phyloP scores from a whole-genome alignment of 1,140 invertebrate species.

The Ridgeia piscesae region DNA sequence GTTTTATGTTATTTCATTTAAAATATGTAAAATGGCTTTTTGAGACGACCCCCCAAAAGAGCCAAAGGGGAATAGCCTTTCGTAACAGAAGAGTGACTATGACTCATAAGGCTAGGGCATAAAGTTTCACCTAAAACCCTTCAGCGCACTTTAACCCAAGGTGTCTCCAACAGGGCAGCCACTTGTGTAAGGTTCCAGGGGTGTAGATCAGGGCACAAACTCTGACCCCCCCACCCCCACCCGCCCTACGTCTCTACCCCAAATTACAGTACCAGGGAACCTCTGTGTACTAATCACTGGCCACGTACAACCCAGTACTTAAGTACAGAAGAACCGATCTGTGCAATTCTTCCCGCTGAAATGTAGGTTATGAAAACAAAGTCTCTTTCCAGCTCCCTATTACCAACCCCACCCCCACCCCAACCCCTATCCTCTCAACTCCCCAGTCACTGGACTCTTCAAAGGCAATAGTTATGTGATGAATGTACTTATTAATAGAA shows the following conservation, averaged over 20 bases:
- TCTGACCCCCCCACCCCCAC: background rate
- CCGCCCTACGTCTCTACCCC: background rate
- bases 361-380: background rate
- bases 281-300: background rate
- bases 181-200: background rate
- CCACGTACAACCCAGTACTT: background rate
- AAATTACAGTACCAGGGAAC: background rate
- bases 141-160: background rate
- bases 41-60: background rate
- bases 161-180: background rate
- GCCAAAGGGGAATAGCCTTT: background rate
- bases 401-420: too few relatives aligned
- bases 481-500: background rate
- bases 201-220: background rate
- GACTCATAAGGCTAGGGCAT: background rate
- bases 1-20: background rate
- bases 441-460: background rate
- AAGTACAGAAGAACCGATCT: background rate
- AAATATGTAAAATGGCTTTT: background rate
- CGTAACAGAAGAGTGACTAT: background rate
- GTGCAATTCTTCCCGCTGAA: background rate
- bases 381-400: background rate
- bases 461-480: background rate
- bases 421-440: background rate
- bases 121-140: background rate